Conservation (phyloP, 2,113 vertebrate genomes). For the Pao palembangensis region DNA sequence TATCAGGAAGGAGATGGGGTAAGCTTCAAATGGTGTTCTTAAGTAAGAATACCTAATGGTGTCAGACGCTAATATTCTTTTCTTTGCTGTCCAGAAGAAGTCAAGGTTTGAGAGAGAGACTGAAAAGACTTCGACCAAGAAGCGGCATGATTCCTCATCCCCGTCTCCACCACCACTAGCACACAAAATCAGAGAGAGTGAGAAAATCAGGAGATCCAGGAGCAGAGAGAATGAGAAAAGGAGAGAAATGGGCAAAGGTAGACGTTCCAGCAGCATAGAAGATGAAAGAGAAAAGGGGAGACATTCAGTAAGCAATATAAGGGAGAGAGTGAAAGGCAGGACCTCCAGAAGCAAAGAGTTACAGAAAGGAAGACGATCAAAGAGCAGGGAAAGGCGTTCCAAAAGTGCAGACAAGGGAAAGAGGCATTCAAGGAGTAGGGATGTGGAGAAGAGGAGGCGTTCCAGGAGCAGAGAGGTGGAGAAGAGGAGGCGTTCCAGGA, state of each 20-base stretch:
- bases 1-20: constrained; percentile 51
- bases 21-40: background rate
- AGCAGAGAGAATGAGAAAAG: constrained; percentile 23
- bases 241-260: constrained; percentile 21
- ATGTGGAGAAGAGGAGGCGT: background rate
- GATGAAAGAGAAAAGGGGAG: background rate
- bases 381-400: constrained; percentile 18
- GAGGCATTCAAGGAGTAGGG: constrained; percentile 36
- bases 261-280: constrained; percentile 2
- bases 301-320: constrained; percentile 1
- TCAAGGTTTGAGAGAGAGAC: constrained; percentile 28
- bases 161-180: constrained; percentile 38
- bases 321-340: constrained; percentile 24
- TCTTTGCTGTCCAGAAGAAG: constrained; percentile 43
- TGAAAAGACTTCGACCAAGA: constrained; percentile 33
- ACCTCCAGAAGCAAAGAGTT: constrained; percentile 9
- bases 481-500: constrained; percentile 9
- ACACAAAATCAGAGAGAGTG: constrained; percentile 29
- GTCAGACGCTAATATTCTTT: background rate
- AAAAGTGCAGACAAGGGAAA: constrained; percentile 19
- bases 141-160: constrained; percentile 53
- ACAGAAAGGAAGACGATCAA: constrained; percentile 4
- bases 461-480: constrained; percentile 14
- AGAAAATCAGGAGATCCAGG: constrained; percentile 22
- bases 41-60: background rate